Base-by-base conservation (phyloP, 2,888 invertebrate genomes). In the Drosophila niveifrons region DNA sequence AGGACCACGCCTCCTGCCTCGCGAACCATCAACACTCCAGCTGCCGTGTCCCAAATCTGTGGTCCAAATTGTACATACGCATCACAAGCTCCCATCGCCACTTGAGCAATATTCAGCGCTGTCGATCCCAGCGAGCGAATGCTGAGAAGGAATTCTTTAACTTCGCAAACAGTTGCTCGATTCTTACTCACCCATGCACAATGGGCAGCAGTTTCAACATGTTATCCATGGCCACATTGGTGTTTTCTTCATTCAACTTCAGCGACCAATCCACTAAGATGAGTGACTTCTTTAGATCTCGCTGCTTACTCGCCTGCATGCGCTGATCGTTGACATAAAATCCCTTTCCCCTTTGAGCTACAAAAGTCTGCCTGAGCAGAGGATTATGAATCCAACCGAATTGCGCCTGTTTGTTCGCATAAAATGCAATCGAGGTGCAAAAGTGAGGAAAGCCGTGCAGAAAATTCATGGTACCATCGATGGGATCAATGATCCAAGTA, bases 1-100 rank as follows among this genome's bases (percentile, higher is more conserved):
- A 97, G 94, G 44, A 96, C 95, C 11, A 96, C 95, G 2, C 98
- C 99, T 2, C 99, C 99, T 17, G 99, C 99, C 93, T 99, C 99
- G 61, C 94, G 94, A 0, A 98, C 95, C 66, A 99, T 94, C 10
- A 99, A 92, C 89, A 95, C 95, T 0, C 97, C 98, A 2, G 97
- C 97, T 17, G 96, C 97, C 67, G 96, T 94, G 89, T 97, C 97
- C 99, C 99, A 99, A 18, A 96, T 95, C 92, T 99, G 99, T 75
- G 98, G 95, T 0, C 98, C 99, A 93, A 95, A 97, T 11, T 73
- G 58, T 91, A 99, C 98, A 90, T 96, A 96, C 91, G 97, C 95
- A 93, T 98, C 98, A 2, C 96, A 95, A 2, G 94, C 95, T 0
- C 99, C 99, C 77, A 95, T 92, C 0, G 99, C 99, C 0, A 99